Base-by-base conservation (phyloP, 1,140 invertebrate genomes). In the Holotrichia oblita region DNA sequence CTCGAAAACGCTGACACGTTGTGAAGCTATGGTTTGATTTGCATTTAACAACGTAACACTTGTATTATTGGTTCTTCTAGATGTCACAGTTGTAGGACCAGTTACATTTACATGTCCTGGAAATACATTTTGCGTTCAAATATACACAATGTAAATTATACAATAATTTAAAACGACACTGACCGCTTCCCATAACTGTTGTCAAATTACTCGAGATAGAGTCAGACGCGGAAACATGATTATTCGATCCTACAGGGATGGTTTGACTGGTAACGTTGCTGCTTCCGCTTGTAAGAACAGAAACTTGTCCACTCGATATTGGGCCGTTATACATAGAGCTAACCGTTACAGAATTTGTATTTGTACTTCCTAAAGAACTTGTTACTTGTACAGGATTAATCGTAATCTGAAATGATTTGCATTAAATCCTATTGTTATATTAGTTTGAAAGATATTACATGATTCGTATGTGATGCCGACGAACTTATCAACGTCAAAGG, bases 1-100 rank as follows among this genome's bases (percentile, higher is more conserved):
- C 85, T 96, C 94, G 87, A 96, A 96, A 34, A 95, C 94, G 83
- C 93, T 95, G 84, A 95, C 95, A 77, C 94, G 88, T 87, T 95
- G 91, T 81, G 90, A 89, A 69, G 90, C 83, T 34, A 84, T 84
- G 20, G 87, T 88, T 80, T 89, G 89, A 77, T 89, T 89, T 6
- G 90, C 87, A 83, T 93, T 93, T 72, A 93, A 90, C 82, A 93
- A 88, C 2, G 93, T 93, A 2, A 93, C 91, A 82, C 91, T 93
- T 10, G 92, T 93, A 85, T 93, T 93, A 83, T 92, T 92, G 40
- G 88, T 89, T 6, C 92, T 88, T 40, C 92, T 90, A 78, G 91
- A 91, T 80, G 92, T 91, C 79, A 89, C 87, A 6, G 91, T 91
- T 10, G 89, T 89, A 0, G 91, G 90, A 0, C 90, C 91, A 10